Conservation (phyloP, 2,888 invertebrate genomes). For the Ectemnius cavifrons region DNA sequence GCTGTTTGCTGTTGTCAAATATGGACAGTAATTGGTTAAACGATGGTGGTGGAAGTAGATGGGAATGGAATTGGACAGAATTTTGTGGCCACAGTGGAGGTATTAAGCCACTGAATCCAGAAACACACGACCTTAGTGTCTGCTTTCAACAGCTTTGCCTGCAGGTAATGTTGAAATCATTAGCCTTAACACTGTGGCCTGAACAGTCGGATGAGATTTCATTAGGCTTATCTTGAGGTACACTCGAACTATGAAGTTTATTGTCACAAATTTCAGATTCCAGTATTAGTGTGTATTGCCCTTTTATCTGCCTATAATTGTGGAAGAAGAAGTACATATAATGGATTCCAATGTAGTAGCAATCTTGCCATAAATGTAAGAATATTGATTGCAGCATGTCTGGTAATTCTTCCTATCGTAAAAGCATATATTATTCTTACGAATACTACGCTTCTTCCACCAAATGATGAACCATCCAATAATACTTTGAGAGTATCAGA, state of each 20-base stretch:
- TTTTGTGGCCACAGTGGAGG: slow-evolving; percentile 86
- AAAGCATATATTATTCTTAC: slow-evolving; percentile 84
- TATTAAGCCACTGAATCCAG: slow-evolving; percentile 84
- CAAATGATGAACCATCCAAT: slow-evolving; percentile 8
- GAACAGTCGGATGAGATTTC: too few species aligned
- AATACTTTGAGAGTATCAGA: slow-evolving; percentile 13
- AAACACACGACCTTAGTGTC: slow-evolving; percentile 86
- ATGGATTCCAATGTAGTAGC: slow-evolving; percentile 83
- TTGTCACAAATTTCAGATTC: slow-evolving; percentile 80
- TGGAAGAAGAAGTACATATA: slow-evolving; percentile 83
- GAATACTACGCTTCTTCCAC: slow-evolving; percentile 62
- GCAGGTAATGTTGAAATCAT: slow-evolving; percentile 59
- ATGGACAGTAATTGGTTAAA: slow-evolving; percentile 54
- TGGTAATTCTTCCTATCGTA: slow-evolving; percentile 85
- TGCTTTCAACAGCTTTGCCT: slow-evolving; percentile 93
- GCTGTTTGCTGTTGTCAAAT: slow-evolving; percentile 28
- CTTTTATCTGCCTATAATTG: slow-evolving; percentile 89
- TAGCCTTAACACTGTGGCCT: neutral
- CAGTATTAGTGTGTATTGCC: slow-evolving; percentile 86
- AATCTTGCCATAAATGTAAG: slow-evolving; percentile 83
- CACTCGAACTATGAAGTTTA: too few species aligned
- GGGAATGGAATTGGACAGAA: slow-evolving; percentile 86
- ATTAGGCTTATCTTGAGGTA: neutral
- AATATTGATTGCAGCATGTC: slow-evolving; percentile 81
- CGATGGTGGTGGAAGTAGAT: slow-evolving; percentile 39